A percentile compares a stretch with the other conserved stretches of the same genome.
phyloP scores from a whole-genome alignment of 2,113 vertebrate species.

The Cebus imitator region DNA sequence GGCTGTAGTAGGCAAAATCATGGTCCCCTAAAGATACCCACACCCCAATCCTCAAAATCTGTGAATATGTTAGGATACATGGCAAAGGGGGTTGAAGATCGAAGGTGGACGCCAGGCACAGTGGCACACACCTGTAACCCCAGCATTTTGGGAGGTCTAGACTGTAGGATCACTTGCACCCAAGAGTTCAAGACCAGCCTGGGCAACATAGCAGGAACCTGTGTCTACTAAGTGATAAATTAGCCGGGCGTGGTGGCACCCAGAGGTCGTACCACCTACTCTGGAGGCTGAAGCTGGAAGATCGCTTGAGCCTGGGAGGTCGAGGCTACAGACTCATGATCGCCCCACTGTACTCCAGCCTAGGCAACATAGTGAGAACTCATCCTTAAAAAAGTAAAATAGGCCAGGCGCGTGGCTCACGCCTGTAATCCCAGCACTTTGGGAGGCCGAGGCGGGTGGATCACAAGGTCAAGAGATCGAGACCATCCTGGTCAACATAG shows the following conservation, averaged over 20 bases:
- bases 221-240: background rate
- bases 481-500: rapidly evolving
- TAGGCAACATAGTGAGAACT: too few relatives aligned
- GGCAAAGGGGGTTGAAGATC: background rate
- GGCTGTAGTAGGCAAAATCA: background rate
- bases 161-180: background rate
- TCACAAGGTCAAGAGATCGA: too few relatives aligned
- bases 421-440: too few relatives aligned
- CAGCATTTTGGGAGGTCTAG: background rate
- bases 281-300: background rate
- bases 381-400: too few relatives aligned
- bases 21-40: background rate
- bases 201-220: background rate
- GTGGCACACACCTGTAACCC: background rate
- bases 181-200: background rate
- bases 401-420: rapidly evolving
- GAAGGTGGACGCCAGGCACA: too few relatives aligned
- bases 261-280: too few relatives aligned
- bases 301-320: background rate
- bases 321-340: background rate
- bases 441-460: too few relatives aligned
- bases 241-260: background rate
- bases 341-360: too few relatives aligned
- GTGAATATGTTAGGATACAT: background rate
- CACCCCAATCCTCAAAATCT: background rate